Evolutionary conservation across 2,113 vertebrate species (phyloP), one percentile per base, ranked within the genome.

Genomic region (Nansenia antarctica): DNA sequence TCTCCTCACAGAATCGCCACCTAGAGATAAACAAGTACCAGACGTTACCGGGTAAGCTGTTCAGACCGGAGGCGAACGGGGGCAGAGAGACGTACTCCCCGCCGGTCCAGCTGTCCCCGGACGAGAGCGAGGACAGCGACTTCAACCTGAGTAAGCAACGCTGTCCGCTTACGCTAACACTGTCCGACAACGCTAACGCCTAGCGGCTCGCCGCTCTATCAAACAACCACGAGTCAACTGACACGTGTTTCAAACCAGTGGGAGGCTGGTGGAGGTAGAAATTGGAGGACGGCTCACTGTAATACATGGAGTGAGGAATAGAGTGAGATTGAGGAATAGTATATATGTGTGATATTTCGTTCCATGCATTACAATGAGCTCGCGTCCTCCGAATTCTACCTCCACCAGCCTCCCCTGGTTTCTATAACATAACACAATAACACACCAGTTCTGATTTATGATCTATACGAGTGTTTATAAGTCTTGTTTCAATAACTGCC

Each of bases 21-120:
- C 70, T 71, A 52, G 93, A 88, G 7, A 72, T 93, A 71, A 95
- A 88, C 84, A 97, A 94, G 79, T 98, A 96, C 70, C 94, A 94
- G 67, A 99, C 97, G 0, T 79, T 98, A 49, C 97, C 97, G 0
- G 96, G 96, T 34, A 98, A 98, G 77, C 91, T 94, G 62, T 32
- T 81, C 22, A 90, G 82, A 35, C 26, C 62, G 7, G 82, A 85
- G 1, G 86, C 92, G 77, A 95, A 95, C 0, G 93, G 91, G 4
- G 90, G 93, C 22, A 81, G 87, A 72, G 88, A 84, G 1, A 72
- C 82, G 1, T 80, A 82, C 1, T 64, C 73, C 3, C 81, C 88
- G 5, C 83, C 89, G 0, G 76, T 85, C 0, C 85, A 83, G 0
- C 87, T 82, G 5, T 76, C 66, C 0, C 83, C 84, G 0, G 81